Evolutionary conservation across 2,113 vertebrate species (phyloP).

Genomic region (Gobiocypris rarus): DNA sequence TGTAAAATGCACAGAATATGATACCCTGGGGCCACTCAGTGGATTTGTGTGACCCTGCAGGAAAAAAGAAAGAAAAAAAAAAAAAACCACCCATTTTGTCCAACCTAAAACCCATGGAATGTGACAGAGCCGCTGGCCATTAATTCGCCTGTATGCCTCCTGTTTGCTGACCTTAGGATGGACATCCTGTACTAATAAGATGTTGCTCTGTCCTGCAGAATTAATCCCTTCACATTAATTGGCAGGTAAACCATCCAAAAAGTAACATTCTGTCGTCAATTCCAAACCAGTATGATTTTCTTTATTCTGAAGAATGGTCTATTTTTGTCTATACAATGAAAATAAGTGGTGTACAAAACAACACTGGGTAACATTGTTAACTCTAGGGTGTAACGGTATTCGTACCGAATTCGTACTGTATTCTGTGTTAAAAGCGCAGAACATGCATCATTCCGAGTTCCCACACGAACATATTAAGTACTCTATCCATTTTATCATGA

Average conservation of each 20-base stretch:
- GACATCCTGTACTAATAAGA: constrained; percentile 16
- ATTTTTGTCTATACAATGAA: no score
- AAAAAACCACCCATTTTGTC: not conserved
- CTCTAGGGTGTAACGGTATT: no score
- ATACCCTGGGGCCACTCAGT: not conserved
- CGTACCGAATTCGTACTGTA: no score
- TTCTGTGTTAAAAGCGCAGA: no score
- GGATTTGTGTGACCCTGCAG: not conserved
- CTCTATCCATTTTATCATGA: no score
- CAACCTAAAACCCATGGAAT: constrained; percentile 28
- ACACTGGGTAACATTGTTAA: not conserved
- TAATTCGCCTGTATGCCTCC: not conserved
- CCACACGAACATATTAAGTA: no score
- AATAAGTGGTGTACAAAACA: not conserved
- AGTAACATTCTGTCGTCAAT: not conserved
- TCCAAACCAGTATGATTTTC: not conserved
- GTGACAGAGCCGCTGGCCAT: constrained; percentile 1
- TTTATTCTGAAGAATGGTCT: not conserved
- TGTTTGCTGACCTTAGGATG: not conserved
- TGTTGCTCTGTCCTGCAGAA: constrained; percentile 9
- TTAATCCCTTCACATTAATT: constrained; percentile 15
- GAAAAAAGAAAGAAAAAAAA: no score
- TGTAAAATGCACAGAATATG: not conserved
- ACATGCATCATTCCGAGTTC: no score
- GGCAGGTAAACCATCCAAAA: constrained; percentile 6